These are phyloP conservation scores for Caloenas nicobarica DNA, from an alignment of 2,113 vertebrate species.

Conservation along the genomic window DNA sequence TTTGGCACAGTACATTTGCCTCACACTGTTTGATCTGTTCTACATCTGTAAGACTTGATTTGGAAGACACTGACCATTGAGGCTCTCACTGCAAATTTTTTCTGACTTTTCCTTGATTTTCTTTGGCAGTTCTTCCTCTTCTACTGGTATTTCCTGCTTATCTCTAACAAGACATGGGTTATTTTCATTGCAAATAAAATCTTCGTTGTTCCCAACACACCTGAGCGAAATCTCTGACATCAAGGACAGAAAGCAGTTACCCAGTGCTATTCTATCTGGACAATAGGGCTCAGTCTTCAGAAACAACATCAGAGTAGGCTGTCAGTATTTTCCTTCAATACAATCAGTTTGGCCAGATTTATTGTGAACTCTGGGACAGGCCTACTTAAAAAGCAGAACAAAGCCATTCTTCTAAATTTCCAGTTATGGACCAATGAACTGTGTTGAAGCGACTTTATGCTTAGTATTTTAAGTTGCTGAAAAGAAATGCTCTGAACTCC, in stretches of 20 bases:
- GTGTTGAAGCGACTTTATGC: background rate
- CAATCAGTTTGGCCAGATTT: background rate
- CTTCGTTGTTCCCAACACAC: background rate
- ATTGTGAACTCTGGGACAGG: background rate
- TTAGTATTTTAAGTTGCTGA: background rate
- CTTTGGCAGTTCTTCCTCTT: background rate
- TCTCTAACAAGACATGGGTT: background rate
- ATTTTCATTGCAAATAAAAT: background rate
- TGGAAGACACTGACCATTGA: background rate
- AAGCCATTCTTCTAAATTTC: background rate
- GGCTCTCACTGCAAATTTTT: background rate
- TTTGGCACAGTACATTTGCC: background rate
- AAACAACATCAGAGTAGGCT: background rate
- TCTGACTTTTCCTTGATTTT: background rate
- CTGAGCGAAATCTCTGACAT: background rate
- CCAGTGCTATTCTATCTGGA: background rate
- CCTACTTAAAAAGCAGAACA: background rate
- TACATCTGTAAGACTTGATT: background rate
- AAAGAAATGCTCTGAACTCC: background rate
- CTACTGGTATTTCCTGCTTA: background rate
- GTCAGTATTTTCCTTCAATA: background rate
- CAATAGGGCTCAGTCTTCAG: background rate
- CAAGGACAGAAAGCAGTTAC: background rate
- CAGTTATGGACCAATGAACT: background rate
- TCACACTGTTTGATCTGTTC: background rate